Conservation (phyloP, 2,888 invertebrate species). For the Megaustenia siamemsis region DNA sequence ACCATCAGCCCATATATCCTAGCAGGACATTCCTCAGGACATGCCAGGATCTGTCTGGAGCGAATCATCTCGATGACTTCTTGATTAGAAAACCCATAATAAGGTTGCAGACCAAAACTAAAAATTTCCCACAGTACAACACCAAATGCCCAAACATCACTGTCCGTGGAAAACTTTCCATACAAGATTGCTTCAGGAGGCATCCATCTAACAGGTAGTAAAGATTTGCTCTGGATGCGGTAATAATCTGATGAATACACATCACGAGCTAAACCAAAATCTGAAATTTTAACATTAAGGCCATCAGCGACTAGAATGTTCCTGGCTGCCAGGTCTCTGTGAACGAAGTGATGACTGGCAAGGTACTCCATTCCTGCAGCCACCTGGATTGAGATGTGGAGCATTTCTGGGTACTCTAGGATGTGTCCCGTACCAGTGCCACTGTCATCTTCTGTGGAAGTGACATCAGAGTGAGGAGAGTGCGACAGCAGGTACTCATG, state of each 20-base stretch:
- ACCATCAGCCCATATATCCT: constrained; percentile 96
- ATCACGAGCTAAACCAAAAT: constrained; percentile 96
- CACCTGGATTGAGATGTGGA: constrained; percentile 88
- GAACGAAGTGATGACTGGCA: constrained; percentile 93
- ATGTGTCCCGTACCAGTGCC: constrained; percentile 83
- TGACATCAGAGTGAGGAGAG: constrained; percentile 86
- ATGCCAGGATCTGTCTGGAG: constrained; percentile 93
- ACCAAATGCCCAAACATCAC: constrained; percentile 99
- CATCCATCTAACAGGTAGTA: constrained; percentile 98
- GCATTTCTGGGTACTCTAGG: constrained; percentile 85
- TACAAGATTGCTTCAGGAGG: constrained; percentile 98
- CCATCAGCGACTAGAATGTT: constrained; percentile 97
- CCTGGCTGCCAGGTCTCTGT: constrained; percentile 95
- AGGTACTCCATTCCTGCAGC: constrained; percentile 83
- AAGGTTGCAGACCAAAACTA: constrained; percentile 97
- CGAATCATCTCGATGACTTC: constrained; percentile 98
- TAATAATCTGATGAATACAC: constrained; percentile 96
- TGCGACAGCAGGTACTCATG: constrained; percentile 96
- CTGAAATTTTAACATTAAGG: constrained; percentile 96
- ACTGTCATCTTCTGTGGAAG: constrained; percentile 82
- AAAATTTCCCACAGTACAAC: constrained; percentile 99
- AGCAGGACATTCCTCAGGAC: constrained; percentile 94
- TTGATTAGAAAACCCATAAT: constrained; percentile 95
- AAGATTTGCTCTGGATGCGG: constrained; percentile 95
- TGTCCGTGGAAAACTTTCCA: constrained; percentile 97